Conservation (phyloP, 1,140 invertebrate species). For the Atopsyche davidsoni region DNA sequence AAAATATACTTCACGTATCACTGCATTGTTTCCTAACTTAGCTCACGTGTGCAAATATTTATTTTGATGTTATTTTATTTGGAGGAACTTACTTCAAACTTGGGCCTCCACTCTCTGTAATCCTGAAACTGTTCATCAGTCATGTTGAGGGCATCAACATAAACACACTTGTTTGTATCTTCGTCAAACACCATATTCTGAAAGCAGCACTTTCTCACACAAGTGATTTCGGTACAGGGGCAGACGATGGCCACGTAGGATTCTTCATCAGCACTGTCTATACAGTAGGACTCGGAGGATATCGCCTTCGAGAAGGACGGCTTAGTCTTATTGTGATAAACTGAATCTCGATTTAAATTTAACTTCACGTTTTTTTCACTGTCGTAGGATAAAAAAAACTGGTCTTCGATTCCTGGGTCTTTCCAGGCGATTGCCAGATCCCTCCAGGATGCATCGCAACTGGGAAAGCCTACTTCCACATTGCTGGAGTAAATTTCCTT, state of each 20-base stretch:
- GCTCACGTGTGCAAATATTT: too few species aligned
- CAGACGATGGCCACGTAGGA: slow-evolving; percentile 19
- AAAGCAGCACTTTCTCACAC: slow-evolving; percentile 27
- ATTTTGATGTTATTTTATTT: too few species aligned
- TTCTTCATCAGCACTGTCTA: slow-evolving; percentile 15
- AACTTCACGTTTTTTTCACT: slow-evolving; percentile 18
- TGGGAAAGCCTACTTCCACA: slow-evolving; percentile 21
- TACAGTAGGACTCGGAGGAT: slow-evolving; percentile 21
- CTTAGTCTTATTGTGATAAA: slow-evolving; percentile 18
- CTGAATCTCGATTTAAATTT: slow-evolving; percentile 19
- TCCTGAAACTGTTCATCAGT: slow-evolving; percentile 9
- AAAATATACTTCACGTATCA: too few species aligned
- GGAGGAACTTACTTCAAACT: slow-evolving; percentile 15
- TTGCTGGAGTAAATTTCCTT: slow-evolving; percentile 18
- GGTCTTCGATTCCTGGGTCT: slow-evolving; percentile 10
- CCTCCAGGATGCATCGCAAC: slow-evolving; percentile 15
- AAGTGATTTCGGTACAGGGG: slow-evolving; percentile 20
- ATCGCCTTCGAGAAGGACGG: slow-evolving; percentile 17
- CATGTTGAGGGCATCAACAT: slow-evolving; percentile 10
- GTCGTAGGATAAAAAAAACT: slow-evolving; percentile 25
- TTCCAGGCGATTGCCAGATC: slow-evolving; percentile 18
- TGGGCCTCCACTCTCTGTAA: slow-evolving; percentile 24
- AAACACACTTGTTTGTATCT: slow-evolving; percentile 13
- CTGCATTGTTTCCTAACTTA: too few species aligned
- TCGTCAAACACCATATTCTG: slow-evolving; percentile 23